Conservation (phyloP, 2,113 vertebrate genomes). For the Peromyscus maniculatus region DNA sequence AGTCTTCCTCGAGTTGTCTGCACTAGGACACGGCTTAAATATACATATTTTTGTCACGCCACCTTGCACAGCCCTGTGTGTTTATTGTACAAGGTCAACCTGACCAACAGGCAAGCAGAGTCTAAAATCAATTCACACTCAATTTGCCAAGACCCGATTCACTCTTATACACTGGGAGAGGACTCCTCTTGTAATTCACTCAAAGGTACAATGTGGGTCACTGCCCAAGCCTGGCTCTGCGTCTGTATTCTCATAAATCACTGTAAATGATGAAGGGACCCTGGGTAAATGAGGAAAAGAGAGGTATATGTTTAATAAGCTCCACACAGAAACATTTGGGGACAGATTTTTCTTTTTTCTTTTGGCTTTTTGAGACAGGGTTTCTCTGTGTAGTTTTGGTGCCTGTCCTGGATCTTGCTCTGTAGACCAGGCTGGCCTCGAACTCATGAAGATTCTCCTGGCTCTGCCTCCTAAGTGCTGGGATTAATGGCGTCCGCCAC, state of each 20-base stretch:
- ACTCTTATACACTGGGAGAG: not conserved
- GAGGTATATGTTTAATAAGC: not conserved
- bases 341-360: not conserved
- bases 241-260: not conserved
- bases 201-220: not conserved
- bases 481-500: too few relatives aligned
- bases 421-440: too few relatives aligned
- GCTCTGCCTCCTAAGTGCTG: too few relatives aligned
- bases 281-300: slow-evolving; percentile 1
- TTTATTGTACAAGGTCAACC: not conserved
- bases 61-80: not conserved
- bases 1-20: not conserved
- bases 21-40: not conserved
- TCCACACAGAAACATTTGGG: slow-evolving; percentile 9
- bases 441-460: too few relatives aligned
- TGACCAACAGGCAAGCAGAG: not conserved
- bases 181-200: not conserved
- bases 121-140: not conserved
- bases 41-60: not conserved
- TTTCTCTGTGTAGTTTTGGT: too few relatives aligned
- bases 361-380: too few relatives aligned
- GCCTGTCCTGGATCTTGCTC: too few relatives aligned
- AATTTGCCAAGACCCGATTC: not conserved
- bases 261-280: not conserved
- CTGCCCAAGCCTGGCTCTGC: too few relatives aligned